A percentile compares a stretch with the other conserved stretches of the same genome.
Evolutionary conservation across 1,140 invertebrate species (phyloP).

Genomic region (Drosophila arizonae): DNA sequence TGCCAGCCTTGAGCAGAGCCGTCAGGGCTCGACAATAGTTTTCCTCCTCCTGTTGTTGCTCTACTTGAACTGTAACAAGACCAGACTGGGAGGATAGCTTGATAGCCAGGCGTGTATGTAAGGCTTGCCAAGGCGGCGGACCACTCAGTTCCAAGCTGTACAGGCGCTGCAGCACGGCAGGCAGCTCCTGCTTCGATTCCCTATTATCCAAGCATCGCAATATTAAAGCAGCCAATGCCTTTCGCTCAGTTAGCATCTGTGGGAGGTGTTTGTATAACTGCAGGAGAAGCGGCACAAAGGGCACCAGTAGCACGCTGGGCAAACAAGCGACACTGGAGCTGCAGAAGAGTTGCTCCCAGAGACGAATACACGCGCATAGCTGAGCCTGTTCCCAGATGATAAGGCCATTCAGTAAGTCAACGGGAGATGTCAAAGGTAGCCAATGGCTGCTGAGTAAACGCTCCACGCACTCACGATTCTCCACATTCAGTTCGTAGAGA

Average conservation of each 20-base stretch:
- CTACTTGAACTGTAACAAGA: constrained; percentile 43
- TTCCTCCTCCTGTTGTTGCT: constrained; percentile 14
- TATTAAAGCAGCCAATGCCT: constrained; percentile 38
- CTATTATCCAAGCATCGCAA: constrained; percentile 67
- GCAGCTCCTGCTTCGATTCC: constrained; percentile 41
- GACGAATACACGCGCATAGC: constrained; percentile 32
- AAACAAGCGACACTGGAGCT: constrained; percentile 65
- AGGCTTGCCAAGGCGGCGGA: constrained; percentile 24
- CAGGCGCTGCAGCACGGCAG: constrained; percentile 28
- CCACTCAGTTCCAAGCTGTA: constrained; percentile 36
- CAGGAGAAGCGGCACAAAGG: constrained; percentile 60
- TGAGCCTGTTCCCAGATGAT: constrained; percentile 69
- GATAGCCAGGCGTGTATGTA: constrained; percentile 54
- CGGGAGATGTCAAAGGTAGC: constrained; percentile 29
- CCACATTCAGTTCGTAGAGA: constrained; percentile 50
- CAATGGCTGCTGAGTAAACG: constrained; percentile 37
- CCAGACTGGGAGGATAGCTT: neutral
- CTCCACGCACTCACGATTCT: constrained; percentile 42
- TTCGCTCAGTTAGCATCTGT: constrained; percentile 9
- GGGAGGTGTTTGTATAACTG: constrained; percentile 54
- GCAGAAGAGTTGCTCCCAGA: constrained; percentile 65
- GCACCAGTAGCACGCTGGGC: constrained; percentile 57
- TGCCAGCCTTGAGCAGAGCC: constrained; percentile 39
- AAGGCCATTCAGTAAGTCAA: constrained; percentile 60
- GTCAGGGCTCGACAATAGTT: constrained; percentile 36